Percentiles rank a stretch among this genome's conserved stretches.
phyloP scores from a whole-genome alignment of 2,888 invertebrate genomes.

The Clanis bilineata region DNA sequence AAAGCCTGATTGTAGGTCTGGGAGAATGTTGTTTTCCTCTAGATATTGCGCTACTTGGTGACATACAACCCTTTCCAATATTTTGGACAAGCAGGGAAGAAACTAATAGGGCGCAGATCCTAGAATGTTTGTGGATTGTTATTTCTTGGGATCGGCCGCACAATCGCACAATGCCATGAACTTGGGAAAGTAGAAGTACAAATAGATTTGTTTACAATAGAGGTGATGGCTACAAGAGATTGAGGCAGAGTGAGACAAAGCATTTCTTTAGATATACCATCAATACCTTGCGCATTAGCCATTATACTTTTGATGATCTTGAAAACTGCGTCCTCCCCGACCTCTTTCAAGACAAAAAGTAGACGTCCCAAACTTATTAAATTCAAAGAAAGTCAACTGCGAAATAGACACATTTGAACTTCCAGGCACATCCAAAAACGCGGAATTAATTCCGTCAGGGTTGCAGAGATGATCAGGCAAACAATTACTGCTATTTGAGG shows the following conservation, averaged over 20 bases:
- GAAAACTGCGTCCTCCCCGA: neutral
- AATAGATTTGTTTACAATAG: slow-evolving; percentile 17
- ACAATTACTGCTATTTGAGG: neutral
- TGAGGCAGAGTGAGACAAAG: slow-evolving; percentile 5
- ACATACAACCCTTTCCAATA: too few species aligned
- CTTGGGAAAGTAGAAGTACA: neutral
- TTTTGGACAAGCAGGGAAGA: slow-evolving; percentile 25
- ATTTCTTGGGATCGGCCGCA: slow-evolving; percentile 14
- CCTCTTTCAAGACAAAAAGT: neutral
- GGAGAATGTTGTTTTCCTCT: too few species aligned
- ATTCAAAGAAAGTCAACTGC: neutral
- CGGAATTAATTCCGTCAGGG: neutral
- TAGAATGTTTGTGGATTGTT: neutral
- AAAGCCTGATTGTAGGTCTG: slow-evolving; percentile 26
- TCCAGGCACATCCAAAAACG: neutral
- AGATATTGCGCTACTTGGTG: too few species aligned
- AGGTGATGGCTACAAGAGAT: neutral
- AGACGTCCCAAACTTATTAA: neutral
- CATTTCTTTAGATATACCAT: slow-evolving; percentile 13
- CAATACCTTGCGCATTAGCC: slow-evolving; percentile 12
- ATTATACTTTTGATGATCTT: slow-evolving; percentile 3
- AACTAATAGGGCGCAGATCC: slow-evolving; percentile 23
- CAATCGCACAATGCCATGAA: neutral
- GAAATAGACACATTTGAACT: neutral
- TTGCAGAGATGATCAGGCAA: neutral